Percentiles rank a stretch among this genome's conserved stretches.
These are phyloP conservation scores for Myopa testacea DNA, from an alignment of 2,888 invertebrate species.

Conservation along the genomic window DNA sequence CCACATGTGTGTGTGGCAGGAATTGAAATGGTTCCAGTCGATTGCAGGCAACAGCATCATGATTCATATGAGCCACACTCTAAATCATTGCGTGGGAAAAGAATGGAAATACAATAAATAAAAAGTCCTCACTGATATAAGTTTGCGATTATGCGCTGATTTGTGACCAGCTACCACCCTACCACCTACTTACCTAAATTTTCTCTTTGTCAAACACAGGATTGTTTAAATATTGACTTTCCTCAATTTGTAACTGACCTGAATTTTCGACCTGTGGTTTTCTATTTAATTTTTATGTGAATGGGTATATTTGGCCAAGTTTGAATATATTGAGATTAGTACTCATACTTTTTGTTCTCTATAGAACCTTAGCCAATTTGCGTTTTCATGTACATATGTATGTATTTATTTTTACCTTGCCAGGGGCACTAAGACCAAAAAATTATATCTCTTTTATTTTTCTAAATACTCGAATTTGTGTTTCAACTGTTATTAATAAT, in stretches of 20 bases:
- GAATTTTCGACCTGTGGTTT: neutral
- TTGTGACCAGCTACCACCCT: neutral
- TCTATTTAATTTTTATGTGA: neutral
- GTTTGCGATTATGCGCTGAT: neutral
- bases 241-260: neutral
- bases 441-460: no score
- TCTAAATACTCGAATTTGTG: no score
- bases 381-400: no score
- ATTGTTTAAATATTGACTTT: neutral
- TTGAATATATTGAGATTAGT: no score
- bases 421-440: no score
- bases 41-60: constrained; percentile 22
- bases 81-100: constrained; percentile 15
- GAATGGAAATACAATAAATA: neutral
- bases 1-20: neutral
- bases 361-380: no score
- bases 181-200: neutral
- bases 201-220: neutral
- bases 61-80: constrained; percentile 31
- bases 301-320: no score
- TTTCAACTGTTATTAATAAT: no score
- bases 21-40: constrained; percentile 28
- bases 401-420: no score
- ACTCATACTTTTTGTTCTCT: no score
- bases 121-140: neutral